Evolutionary conservation across 2,888 invertebrate genomes (phyloP).

Genomic region (Pocota personata): DNA sequence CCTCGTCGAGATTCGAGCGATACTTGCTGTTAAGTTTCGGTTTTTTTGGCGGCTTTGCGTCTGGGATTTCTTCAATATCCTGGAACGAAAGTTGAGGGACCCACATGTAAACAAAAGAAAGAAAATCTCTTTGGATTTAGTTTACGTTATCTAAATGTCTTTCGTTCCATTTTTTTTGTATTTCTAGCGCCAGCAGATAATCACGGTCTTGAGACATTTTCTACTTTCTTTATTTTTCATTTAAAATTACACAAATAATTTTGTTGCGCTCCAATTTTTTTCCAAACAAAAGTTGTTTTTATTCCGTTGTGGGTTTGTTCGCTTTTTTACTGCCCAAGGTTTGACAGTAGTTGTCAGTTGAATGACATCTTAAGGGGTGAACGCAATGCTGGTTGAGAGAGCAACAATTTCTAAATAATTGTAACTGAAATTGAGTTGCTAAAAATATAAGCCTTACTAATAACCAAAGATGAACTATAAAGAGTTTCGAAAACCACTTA

Average conservation of each 20-base stretch:
- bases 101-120: neutral
- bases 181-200: constrained; percentile 76
- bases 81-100: neutral
- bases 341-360: constrained; percentile 21
- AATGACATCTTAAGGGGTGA: neutral
- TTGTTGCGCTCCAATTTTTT: neutral
- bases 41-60: constrained; percentile 54
- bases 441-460: too few relatives aligned
- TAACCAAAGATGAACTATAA: too few relatives aligned
- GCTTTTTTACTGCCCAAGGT: neutral
- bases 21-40: constrained; percentile 74
- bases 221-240: neutral
- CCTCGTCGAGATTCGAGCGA: constrained; percentile 75
- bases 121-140: neutral
- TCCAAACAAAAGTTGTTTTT: constrained; percentile 9
- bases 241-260: neutral
- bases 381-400: too few relatives aligned
- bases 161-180: constrained; percentile 77
- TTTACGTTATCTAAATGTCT: constrained; percentile 63
- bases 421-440: too few relatives aligned
- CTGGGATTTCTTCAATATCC: constrained; percentile 73
- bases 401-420: too few relatives aligned
- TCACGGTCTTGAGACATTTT: constrained; percentile 78
- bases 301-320: constrained; percentile 6
- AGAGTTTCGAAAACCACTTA: too few relatives aligned